Conservation (phyloP, 2,888 invertebrate species). For the Drosophila setosimentum region DNA sequence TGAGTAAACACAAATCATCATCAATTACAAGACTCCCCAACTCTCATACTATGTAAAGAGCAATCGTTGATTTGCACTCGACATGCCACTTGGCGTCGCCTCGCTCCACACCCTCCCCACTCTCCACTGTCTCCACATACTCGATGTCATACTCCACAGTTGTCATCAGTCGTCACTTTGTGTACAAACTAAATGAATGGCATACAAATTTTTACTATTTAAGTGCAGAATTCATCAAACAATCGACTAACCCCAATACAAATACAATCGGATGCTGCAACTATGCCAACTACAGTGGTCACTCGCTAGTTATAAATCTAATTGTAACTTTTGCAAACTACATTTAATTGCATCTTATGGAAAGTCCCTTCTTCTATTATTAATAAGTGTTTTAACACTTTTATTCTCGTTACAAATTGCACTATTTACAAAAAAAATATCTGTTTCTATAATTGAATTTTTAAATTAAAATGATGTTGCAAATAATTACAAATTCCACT, state of each 20-base stretch:
- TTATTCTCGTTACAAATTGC: not conserved
- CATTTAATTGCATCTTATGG: not conserved
- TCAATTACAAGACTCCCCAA: constrained; percentile 61
- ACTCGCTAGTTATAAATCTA: not conserved
- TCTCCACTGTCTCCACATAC: constrained; percentile 2
- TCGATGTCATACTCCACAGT: not conserved
- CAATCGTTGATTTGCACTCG: constrained; percentile 59
- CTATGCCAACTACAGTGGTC: not conserved
- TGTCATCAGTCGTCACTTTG: constrained; percentile 35
- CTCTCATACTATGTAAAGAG: constrained; percentile 33
- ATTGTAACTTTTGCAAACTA: not conserved
- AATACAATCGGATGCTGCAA: constrained; percentile 23
- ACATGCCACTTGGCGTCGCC: constrained; percentile 25
- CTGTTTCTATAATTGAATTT: not conserved
- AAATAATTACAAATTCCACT: not conserved
- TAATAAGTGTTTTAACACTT: not conserved
- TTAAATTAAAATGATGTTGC: not conserved
- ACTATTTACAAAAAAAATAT: not conserved
- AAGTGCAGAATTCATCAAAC: constrained; percentile 62
- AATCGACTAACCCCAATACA: constrained; percentile 41
- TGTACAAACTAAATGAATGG: constrained; percentile 79
- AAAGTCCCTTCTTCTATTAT: not conserved
- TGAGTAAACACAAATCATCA: constrained; percentile 72
- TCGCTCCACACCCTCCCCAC: not conserved
- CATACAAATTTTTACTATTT: constrained; percentile 73